phyloP scores from a whole-genome alignment of 2,888 invertebrate species.

The Malthinus seriepunctatus region DNA sequence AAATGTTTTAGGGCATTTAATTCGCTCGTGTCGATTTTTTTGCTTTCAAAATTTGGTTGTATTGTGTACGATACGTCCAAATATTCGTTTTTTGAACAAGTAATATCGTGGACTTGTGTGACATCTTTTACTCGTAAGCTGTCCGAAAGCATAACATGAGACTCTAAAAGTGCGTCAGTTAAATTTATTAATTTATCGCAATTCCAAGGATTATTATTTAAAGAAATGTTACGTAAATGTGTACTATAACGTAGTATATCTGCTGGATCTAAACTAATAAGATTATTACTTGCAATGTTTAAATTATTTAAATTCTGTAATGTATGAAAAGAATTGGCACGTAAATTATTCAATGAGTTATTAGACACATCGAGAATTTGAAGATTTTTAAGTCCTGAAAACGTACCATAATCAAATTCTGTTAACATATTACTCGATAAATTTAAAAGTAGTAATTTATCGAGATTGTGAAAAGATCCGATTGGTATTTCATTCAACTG shows the following conservation, averaged over 20 bases:
- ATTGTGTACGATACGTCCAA: too few relatives aligned
- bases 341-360: conserved; percentile 7
- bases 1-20: background rate
- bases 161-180: background rate
- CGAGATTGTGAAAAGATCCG: conserved; percentile 10
- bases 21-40: background rate
- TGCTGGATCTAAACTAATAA: conserved; percentile 11
- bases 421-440: conserved; percentile 9
- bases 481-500: conserved; percentile 4
- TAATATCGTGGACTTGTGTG: conserved; percentile 6
- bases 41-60: too few relatives aligned
- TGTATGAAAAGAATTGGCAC: conserved; percentile 14
- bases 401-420: conserved; percentile 18
- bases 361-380: conserved; percentile 11
- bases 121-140: background rate
- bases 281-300: conserved; percentile 16
- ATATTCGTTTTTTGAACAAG: background rate
- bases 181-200: conserved; percentile 16
- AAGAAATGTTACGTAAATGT: background rate
- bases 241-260: conserved; percentile 8
- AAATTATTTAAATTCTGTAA: conserved; percentile 8
- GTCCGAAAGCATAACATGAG: background rate
- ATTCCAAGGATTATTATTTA: conserved; percentile 22
- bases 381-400: conserved; percentile 8
- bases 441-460: conserved; percentile 1